Evolutionary conservation across 2,797 vertebrate species (phyloP), one percentile per base, ranked within the genome.

Genomic region (Eulemur mongoz): DNA sequence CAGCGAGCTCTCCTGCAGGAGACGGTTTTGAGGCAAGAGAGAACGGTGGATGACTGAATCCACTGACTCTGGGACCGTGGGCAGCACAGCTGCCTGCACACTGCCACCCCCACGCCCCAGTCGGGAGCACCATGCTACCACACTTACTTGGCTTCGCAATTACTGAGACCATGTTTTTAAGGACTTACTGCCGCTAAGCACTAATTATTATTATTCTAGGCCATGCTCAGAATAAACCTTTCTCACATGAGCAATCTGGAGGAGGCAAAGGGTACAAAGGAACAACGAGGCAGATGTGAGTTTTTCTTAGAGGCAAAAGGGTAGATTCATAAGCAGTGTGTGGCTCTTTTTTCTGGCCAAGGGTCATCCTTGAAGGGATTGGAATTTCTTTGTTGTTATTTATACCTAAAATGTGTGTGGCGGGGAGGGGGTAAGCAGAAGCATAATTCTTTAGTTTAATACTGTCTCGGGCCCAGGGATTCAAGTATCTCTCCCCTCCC

Each of bases 191-290:
- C 35, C 84, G 38, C 15, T 30, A 35, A 90, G 61, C 38, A 27
- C 70, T 73, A 54, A 79, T 67, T 82, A 87, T 87, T 72, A 85
- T 82, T 82, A 91, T 96, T 91, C 88, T n/a, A 88, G 79, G 32
- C 80, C 59, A 69, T n/a, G 15, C 89, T 92, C 63, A 83, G 95
- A 88, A 96, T 78, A 84, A 95, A 88, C 14, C 65, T 87, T 80
- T 69, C 14, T 12, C 50, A 43, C 7, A 50, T 10, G 15, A n/a
- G 27, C 2, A 0, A 40, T n/a, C 25, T 35, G 75, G 85, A 87
- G 82, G 86, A 63, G 57, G 70, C 2, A 0, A 61, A 40, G 30
- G 30, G 35, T 25, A 27, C 35, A n/a, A 22, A 35, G 17, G 45
- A 89, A 72, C 52, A 76, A 40, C 14, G 23, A 35, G 38, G 38